Percentiles rank a stretch among this genome's conserved stretches.
phyloP scores from a whole-genome alignment of 2,113 vertebrate species.

The Corapipo altera region DNA sequence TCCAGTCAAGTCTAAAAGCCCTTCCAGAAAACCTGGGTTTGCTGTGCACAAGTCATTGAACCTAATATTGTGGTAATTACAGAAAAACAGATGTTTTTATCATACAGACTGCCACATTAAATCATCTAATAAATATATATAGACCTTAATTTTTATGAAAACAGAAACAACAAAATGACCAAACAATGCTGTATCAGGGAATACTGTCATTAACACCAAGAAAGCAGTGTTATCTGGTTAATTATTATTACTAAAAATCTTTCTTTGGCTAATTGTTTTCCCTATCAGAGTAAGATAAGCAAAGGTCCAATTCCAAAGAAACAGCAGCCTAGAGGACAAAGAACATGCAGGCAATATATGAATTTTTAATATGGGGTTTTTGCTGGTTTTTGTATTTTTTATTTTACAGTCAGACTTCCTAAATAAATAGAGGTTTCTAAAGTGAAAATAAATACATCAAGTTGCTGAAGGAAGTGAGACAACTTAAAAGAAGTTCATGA shows the following conservation, averaged over 20 bases:
- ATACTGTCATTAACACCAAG: not conserved
- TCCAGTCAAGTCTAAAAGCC: not conserved
- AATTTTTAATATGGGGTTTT: rapidly evolving
- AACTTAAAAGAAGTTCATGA: not conserved
- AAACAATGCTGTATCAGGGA: not conserved
- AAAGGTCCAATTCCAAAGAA: not conserved
- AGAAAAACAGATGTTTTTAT: not conserved
- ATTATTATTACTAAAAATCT: not conserved
- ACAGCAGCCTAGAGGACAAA: not conserved
- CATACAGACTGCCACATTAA: not conserved
- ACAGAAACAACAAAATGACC: not conserved
- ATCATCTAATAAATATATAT: not conserved
- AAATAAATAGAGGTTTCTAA: not conserved
- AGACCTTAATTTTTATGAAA: not conserved
- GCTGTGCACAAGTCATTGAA: not conserved
- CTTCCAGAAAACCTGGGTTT: not conserved
- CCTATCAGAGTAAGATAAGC: not conserved
- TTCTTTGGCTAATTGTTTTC: not conserved
- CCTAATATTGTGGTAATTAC: not conserved
- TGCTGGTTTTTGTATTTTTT: not conserved
- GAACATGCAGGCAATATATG: not conserved
- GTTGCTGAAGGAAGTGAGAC: not conserved
- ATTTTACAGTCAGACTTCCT: not conserved
- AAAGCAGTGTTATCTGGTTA: not conserved
- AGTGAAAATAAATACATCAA: not conserved